Percentiles rank a stretch among this genome's conserved stretches.
Evolutionary conservation across 2,888 invertebrate genomes (phyloP).

Genomic region (Psococerastis gibbosa): DNA sequence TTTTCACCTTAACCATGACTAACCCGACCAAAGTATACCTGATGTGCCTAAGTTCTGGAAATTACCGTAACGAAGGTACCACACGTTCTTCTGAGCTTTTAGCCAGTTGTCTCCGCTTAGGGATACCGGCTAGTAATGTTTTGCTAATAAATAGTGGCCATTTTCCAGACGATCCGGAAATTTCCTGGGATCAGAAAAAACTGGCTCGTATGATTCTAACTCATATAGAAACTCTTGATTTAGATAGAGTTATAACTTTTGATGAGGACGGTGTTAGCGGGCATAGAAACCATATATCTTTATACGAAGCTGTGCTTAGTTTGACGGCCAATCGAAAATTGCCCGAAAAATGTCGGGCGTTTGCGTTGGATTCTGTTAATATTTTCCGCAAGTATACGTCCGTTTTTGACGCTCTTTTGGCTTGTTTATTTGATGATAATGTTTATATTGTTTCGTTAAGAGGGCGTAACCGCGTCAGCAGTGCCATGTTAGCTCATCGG

Average conservation of each 20-base stretch:
- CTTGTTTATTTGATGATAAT: conserved; percentile 41
- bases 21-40: conserved; percentile 52
- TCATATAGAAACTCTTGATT: conserved; percentile 37
- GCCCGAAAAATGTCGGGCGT: conserved; percentile 42
- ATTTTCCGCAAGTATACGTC: conserved; percentile 70
- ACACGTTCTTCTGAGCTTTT: conserved; percentile 60
- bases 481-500: conserved; percentile 68
- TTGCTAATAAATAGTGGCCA: conserved; percentile 39
- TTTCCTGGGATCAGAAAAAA: conserved; percentile 52
- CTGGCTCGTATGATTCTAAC: conserved; percentile 42
- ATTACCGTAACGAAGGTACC: conserved; percentile 42
- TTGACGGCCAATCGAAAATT: conserved; percentile 33
- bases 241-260: conserved; percentile 57
- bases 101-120: conserved; percentile 58
- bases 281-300: conserved; percentile 78
- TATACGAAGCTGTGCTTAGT: conserved; percentile 63
- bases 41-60: conserved; percentile 73
- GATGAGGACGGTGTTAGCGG: conserved; percentile 85
- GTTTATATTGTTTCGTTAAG: conserved; percentile 16
- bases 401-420: conserved; percentile 55
- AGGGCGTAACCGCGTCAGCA: conserved; percentile 29
- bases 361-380: conserved; percentile 69
- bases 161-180: conserved; percentile 55
- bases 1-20: conserved; percentile 44
- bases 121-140: conserved; percentile 58